Evolutionary conservation across 2,113 vertebrate species (phyloP), one percentile per base, ranked within the genome.

Genomic region (Ancistrus triradiatus): DNA sequence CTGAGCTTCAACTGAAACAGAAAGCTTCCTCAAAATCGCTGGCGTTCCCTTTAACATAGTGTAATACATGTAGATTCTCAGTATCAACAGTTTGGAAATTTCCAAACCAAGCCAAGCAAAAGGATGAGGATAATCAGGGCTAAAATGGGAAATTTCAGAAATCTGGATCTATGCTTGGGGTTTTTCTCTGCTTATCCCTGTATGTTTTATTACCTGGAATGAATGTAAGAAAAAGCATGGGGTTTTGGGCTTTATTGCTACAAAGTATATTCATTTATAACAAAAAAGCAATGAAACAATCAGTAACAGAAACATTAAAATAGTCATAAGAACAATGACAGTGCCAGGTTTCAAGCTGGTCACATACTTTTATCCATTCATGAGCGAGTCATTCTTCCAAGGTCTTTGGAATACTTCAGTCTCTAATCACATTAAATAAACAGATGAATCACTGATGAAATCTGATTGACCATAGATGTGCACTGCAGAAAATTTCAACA

Each of bases 191-290:
- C n/a, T n/a, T n/a, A n/a, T n/a, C n/a, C n/a, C n/a, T n/a, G n/a
- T n/a, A n/a, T n/a, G n/a, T n/a, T n/a, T n/a, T n/a, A n/a, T n/a
- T n/a, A n/a, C n/a, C n/a, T n/a, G n/a, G n/a, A n/a, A n/a, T n/a
- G n/a, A n/a, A n/a, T n/a, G n/a, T n/a, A n/a, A n/a, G n/a, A n/a
- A n/a, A n/a, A n/a, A 7, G 13, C 52, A 60, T 42, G n/a, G 52
- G 42, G 15, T 58, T 67, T 33, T 43, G 19, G n/a, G 53, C 37
- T 81, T 82, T 81, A 76, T 73, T 78, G 72, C 55, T 40, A n/a
- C 61, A 48, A 22, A 2, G 14, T 6, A 7, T 62, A 13, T 72
- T 60, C 13, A 44, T 40, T 56, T 35, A 28, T 58, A 17, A 42
- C 13, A n/a, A 15, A 21, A 48, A 28, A 71, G 46, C 37, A 66